phyloP scores from a whole-genome alignment of 2,113 vertebrate genomes.

The Forbesichthys agassizii region DNA sequence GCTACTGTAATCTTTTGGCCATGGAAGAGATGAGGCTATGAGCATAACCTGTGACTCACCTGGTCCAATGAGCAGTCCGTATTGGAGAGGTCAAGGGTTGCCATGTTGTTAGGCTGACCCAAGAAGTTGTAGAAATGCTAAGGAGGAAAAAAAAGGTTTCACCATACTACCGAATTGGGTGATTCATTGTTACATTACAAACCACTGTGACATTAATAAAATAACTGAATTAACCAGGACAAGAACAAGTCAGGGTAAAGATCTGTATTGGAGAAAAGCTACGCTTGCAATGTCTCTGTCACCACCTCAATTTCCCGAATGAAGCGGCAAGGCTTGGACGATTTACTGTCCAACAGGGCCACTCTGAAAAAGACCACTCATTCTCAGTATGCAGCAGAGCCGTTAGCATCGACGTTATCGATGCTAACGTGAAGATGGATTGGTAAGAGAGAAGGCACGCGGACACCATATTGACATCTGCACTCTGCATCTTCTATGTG shows the following conservation, averaged over 20 bases:
- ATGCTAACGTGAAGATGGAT: not conserved
- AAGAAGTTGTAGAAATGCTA: constrained; percentile 73
- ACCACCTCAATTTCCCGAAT: no score
- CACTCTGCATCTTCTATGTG: not conserved
- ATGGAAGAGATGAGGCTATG: not conserved
- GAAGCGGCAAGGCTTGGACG: constrained; percentile 9
- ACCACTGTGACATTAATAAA: no score
- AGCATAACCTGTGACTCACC: constrained; percentile 40
- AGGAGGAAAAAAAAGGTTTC: not conserved
- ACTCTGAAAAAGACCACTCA: not conserved
- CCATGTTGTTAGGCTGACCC: constrained; percentile 66
- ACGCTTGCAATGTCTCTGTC: no score
- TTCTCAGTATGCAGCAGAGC: constrained; percentile 5
- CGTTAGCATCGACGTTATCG: constrained; percentile 7
- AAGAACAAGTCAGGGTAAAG: no score
- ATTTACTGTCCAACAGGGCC: constrained; percentile 15
- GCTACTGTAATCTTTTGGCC: no score
- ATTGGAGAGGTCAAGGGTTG: constrained; percentile 70
- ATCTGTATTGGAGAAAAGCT: no score
- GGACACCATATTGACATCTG: not conserved
- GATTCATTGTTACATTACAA: no score
- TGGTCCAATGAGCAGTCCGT: constrained; percentile 73
- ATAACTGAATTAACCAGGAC: no score
- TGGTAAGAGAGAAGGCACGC: not conserved
- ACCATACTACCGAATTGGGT: no score